Evolutionary conservation across 2,113 vertebrate species (phyloP).

Genomic region (Zosterops borbonicus): DNA sequence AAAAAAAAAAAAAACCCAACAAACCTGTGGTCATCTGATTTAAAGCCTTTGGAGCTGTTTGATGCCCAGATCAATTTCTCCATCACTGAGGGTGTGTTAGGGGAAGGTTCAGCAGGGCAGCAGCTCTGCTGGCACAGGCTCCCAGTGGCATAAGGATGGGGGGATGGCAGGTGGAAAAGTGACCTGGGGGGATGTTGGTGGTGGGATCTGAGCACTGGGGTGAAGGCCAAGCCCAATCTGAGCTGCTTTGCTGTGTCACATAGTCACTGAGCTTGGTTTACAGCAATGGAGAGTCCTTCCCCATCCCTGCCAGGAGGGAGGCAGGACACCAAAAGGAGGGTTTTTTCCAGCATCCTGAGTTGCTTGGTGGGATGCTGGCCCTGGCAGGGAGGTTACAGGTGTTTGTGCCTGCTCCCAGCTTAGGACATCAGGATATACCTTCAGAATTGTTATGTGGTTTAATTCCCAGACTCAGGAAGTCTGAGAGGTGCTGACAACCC

Average conservation of each 20-base stretch:
- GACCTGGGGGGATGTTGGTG: neutral
- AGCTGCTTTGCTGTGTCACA: neutral
- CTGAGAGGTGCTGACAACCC: neutral
- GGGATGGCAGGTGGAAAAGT: neutral
- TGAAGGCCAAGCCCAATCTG: neutral
- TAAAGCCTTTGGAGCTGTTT: neutral
- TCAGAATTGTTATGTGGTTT: neutral
- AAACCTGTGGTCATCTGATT: neutral
- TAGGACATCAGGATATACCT: neutral
- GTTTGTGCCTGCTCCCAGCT: neutral
- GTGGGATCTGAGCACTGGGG: neutral
- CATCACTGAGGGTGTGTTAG: neutral
- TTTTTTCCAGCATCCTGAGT: neutral
- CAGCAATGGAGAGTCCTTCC: neutral
- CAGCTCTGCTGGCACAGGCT: neutral
- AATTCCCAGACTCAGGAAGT: neutral
- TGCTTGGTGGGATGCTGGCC: neutral
- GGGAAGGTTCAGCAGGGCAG: neutral
- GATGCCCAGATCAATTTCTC: neutral
- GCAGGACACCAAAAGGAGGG: neutral
- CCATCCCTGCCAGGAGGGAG: neutral
- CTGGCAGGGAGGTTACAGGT: neutral
- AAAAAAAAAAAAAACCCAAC: neutral
- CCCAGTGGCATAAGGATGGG: neutral
- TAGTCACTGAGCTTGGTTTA: neutral